Evolutionary conservation across 37 sponge, comb jelly and placozoan genomes (phyloP), one percentile per base, ranked within the genome.

Genomic region (Eunapius fragilis): DNA sequence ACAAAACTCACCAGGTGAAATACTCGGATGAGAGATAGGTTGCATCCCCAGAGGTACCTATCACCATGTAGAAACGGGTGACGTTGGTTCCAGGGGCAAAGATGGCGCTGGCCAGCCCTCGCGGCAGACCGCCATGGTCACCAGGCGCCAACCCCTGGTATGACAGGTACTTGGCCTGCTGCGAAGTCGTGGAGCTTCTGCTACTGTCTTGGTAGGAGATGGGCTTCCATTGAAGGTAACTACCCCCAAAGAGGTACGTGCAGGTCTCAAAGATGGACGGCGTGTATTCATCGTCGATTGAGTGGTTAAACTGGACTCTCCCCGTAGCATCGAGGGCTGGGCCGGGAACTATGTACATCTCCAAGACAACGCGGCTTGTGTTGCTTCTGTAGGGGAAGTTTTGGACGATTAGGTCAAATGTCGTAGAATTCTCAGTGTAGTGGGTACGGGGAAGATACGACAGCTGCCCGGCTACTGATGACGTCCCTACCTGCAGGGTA

Each of bases 271-370:
- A 94, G 0, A 94, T 86, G 0, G 91, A 91, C 0, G 95, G 95
- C 1, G 95, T 94, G 67, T 94, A 91, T 36, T 94, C 95, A 50
- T 94, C 95, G 79, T 94, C 95, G 0, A 37, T n/a, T 19, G 67
- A 70, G 32, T 12, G 68, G 0, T 22, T 26, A 9, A 22, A 6
- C 14, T 58, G 11, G 25, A 74, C 6, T 11, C 41, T 41, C 38
- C 82, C 84, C 68, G 71, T 76, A 14, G 31, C 27, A 3, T 32
- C 4, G 10, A 78, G 67, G 23, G 68, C 67, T 35, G 70, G 80
- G 3, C 95, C 92, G 27, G 91, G 88, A 9, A 94, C 77, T 27
- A 94, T 10, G 19, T 80, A 13, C 71, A 94, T 3, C 71, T 94
- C 86, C 38, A 94, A 27, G 6, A 89, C 91, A 58, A 94, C 31